These are phyloP conservation scores for Zophobas morio DNA, from an alignment of 1,140 invertebrate genomes.

Conservation along the genomic window DNA sequence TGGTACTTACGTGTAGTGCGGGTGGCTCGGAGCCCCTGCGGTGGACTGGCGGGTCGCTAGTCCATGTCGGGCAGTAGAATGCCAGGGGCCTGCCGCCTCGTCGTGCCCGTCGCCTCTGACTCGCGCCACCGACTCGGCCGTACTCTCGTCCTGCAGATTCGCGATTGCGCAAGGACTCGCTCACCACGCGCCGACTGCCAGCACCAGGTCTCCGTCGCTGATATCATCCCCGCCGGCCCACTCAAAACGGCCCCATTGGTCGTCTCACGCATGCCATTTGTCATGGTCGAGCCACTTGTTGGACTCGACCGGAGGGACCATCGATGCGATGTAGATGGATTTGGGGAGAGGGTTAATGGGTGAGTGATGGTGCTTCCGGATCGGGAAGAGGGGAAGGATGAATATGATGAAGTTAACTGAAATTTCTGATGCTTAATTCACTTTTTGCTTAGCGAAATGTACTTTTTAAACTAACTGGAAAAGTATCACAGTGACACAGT, in stretches of 20 bases:
- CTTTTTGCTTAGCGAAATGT: too few species aligned
- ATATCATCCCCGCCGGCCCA: constrained; percentile 61
- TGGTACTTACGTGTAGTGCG: constrained; percentile 43
- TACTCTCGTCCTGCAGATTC: constrained; percentile 47
- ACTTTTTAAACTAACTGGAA: too few species aligned
- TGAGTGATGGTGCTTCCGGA: neutral
- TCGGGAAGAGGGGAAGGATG: neutral
- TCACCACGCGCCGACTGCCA: constrained; percentile 60
- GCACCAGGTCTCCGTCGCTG: constrained; percentile 56
- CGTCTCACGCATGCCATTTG: constrained; percentile 60
- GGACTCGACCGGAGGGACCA: constrained; percentile 8
- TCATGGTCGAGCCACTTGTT: constrained; percentile 55
- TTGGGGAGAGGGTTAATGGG: neutral
- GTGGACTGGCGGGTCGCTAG: constrained; percentile 59
- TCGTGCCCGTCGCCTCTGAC: constrained; percentile 64
- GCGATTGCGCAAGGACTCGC: constrained; percentile 60
- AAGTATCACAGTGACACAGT: too few species aligned
- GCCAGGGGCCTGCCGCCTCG: constrained; percentile 64
- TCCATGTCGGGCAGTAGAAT: constrained; percentile 57
- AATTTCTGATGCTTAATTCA: too few species aligned
- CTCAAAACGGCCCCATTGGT: constrained; percentile 56
- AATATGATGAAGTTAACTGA: too few species aligned
- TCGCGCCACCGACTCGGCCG: constrained; percentile 55
- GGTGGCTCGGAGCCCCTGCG: constrained; percentile 40
- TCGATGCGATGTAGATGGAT: neutral